Conservation (phyloP, 2,797 vertebrate genomes). For the Dermochelys coriacea region DNA sequence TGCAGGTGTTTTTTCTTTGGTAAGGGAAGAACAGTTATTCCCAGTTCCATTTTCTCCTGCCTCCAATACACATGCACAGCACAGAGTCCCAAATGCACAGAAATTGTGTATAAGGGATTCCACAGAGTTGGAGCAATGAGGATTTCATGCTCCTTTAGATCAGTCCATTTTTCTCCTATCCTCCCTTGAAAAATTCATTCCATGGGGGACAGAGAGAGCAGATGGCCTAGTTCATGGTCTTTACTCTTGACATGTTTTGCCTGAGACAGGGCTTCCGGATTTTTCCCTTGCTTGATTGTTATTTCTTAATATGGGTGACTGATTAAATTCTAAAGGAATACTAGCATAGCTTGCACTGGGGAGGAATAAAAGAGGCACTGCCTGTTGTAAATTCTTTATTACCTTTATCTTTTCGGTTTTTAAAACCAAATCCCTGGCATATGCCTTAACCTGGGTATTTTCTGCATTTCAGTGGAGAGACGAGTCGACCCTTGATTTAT, state of each 20-base stretch:
- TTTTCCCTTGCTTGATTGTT: background rate
- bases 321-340: background rate
- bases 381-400: background rate
- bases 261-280: background rate
- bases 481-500: background rate
- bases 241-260: background rate
- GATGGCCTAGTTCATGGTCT: background rate
- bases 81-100: background rate
- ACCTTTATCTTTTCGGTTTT: background rate
- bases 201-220: background rate
- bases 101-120: background rate
- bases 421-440: background rate
- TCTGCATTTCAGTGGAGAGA: constrained; percentile 10
- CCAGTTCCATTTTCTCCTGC: background rate
- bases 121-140: background rate
- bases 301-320: background rate
- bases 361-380: background rate
- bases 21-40: background rate
- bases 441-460: background rate
- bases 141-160: background rate
- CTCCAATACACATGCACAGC: background rate
- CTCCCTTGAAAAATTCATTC: constrained; percentile 2
- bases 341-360: background rate
- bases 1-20: background rate
- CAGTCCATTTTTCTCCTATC: background rate